Base-by-base conservation (phyloP, 1,140 invertebrate species). In the Psix sp. region DNA sequence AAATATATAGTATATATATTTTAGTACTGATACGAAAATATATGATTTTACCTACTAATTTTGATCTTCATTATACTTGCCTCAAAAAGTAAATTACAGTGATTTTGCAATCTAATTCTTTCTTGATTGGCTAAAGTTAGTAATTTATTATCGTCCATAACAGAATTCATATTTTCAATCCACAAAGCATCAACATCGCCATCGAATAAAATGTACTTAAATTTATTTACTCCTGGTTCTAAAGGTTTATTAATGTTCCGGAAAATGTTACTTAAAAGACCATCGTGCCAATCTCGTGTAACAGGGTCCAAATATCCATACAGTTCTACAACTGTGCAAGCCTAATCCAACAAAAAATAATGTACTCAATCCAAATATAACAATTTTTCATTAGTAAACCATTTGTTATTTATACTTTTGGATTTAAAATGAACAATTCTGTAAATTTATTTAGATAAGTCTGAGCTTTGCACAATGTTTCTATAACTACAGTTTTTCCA, bases 91-190 rank as follows among this genome's bases (percentile, higher is more conserved):
- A 97, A 86, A 14, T 93, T 92, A 82, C 95, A 96, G 65, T 94
- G 92, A 67, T 92, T 91, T 78, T 92, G 90, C 14, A 97, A 86
- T 35, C 94, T 90, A 15, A 98, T 96, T 52, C 95, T 88, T 81
- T 98, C 95, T 43, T 95, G 95, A 85, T 97, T 97, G 0, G 94
- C 94, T 60, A 98, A 86, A 0, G 95, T 97, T 35, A 98, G 82
- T 36, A 97, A 83, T 82, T 93, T 94, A 81, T 97, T 97, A 83
- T 98, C 95, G 81, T 98, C 96, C 95, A 98, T 97, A 4, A 97
- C 95, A 0, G 95, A 96, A 86, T 97, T 97, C 95, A 97, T 96
- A 84, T 97, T 97, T 87, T 97, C 95, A 68, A 97, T 95, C 95
- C 95, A 98, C 4, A 96, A 86, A 5, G 95, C 92, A 88, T 97